Evolutionary conservation across 1,140 invertebrate genomes (phyloP).

Genomic region (Gryon sp.): DNA sequence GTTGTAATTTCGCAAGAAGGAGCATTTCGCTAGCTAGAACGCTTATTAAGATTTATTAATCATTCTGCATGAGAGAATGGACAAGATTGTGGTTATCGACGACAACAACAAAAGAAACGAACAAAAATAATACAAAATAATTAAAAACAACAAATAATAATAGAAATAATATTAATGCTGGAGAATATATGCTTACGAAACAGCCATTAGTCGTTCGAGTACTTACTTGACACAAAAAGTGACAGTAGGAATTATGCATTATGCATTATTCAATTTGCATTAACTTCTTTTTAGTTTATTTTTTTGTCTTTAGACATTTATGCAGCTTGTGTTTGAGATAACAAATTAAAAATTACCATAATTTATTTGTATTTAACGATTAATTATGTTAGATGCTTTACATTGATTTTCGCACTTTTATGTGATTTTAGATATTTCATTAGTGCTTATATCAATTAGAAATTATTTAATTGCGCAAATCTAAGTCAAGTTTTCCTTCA

Average conservation of each 20-base stretch:
- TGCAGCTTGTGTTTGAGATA: constrained; percentile 11
- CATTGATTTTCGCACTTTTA: background rate
- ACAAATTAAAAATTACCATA: background rate
- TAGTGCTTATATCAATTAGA: background rate
- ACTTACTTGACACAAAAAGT: constrained; percentile 56
- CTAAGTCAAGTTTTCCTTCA: constrained; percentile 28
- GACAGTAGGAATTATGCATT: constrained; percentile 15
- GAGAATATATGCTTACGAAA: constrained; percentile 12
- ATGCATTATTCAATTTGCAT: constrained; percentile 32
- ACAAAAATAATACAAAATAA: constrained; percentile 10
- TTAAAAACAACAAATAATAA: constrained; percentile 3
- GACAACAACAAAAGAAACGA: no score
- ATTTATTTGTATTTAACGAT: constrained; percentile 35
- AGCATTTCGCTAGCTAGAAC: constrained; percentile 61
- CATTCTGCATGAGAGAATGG: constrained; percentile 45
- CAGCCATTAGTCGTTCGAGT: constrained; percentile 39
- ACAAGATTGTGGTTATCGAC: constrained; percentile 22
- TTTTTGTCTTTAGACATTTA: constrained; percentile 1
- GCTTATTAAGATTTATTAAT: constrained; percentile 63
- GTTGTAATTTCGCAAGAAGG: constrained; percentile 53
- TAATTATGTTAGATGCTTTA: constrained; percentile 35
- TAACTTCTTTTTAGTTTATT: constrained; percentile 1
- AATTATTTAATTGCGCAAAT: background rate
- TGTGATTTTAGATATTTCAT: constrained; percentile 22
- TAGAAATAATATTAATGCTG: constrained; percentile 10